Evolutionary conservation across 2,888 invertebrate genomes (phyloP).

Genomic region (Atrina japonica): DNA sequence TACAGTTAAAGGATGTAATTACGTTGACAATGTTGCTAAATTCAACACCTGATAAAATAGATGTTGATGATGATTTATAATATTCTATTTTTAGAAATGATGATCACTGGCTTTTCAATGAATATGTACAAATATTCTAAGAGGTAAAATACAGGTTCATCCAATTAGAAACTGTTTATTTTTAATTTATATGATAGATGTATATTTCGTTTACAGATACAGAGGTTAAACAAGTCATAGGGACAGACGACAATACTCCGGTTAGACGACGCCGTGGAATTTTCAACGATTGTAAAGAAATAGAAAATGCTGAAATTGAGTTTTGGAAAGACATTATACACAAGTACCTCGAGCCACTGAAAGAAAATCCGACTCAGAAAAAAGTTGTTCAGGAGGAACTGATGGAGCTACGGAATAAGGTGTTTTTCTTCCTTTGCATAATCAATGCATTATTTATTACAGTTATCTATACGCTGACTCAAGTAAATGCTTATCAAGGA

Average conservation of each 20-base stretch:
- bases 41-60: too few species aligned
- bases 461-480: conserved; percentile 97
- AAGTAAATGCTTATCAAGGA: conserved; percentile 84
- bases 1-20: too few species aligned
- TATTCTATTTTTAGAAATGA: too few species aligned
- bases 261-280: background rate
- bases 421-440: conserved; percentile 90
- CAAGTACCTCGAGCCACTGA: conserved; percentile 96
- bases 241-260: background rate
- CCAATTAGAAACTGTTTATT: too few species aligned
- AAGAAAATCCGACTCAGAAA: conserved; percentile 90
- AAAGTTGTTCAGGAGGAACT: conserved; percentile 81
- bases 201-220: too few species aligned
- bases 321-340: conserved; percentile 98
- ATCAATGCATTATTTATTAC: conserved; percentile 98
- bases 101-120: too few species aligned
- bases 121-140: too few species aligned
- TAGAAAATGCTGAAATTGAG: conserved; percentile 80
- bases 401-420: conserved; percentile 95
- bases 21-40: too few species aligned
- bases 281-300: conserved; percentile 20
- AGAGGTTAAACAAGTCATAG: background rate
- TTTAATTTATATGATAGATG: too few species aligned
- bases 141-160: too few species aligned
- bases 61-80: too few species aligned